phyloP scores from a whole-genome alignment of 1,140 invertebrate species.

The Ectropis grisescens region DNA sequence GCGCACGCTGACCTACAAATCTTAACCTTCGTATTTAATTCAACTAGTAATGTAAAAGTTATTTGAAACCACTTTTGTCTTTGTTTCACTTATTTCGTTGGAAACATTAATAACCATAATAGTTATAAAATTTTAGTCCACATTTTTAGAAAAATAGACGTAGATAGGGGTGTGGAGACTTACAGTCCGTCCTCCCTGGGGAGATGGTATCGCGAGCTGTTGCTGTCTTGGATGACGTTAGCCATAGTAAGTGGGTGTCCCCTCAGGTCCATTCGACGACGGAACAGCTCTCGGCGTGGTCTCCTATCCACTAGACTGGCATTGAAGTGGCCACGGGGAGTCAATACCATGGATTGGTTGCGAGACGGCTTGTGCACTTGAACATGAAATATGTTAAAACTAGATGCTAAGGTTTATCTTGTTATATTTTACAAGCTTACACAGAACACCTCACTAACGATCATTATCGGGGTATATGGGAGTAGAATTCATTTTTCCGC shows the following conservation, averaged over 20 bases:
- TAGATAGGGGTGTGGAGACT: no score
- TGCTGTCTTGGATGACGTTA: conserved; percentile 46
- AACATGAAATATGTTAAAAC: background rate
- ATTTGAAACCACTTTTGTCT: no score
- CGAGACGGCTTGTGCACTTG: conserved; percentile 36
- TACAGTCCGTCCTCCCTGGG: conserved; percentile 39
- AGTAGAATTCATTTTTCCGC: no score
- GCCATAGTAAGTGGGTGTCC: conserved; percentile 36
- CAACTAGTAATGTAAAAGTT: no score
- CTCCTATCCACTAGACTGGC: conserved; percentile 25
- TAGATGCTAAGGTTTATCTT: background rate
- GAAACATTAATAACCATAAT: no score
- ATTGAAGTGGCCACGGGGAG: conserved; percentile 32
- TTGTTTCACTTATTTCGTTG: no score
- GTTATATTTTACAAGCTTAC: background rate
- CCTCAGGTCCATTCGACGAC: conserved; percentile 30
- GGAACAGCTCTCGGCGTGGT: conserved; percentile 23
- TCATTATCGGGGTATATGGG: no score
- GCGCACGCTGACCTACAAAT: no score
- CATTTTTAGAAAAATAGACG: no score
- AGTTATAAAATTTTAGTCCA: no score
- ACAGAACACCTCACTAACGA: no score
- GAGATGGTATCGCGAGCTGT: conserved; percentile 35
- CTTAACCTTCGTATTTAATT: no score
- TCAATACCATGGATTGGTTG: conserved; percentile 14